Base-by-base conservation (phyloP, 2,888 invertebrate species). In the Leucozona laternaria region DNA sequence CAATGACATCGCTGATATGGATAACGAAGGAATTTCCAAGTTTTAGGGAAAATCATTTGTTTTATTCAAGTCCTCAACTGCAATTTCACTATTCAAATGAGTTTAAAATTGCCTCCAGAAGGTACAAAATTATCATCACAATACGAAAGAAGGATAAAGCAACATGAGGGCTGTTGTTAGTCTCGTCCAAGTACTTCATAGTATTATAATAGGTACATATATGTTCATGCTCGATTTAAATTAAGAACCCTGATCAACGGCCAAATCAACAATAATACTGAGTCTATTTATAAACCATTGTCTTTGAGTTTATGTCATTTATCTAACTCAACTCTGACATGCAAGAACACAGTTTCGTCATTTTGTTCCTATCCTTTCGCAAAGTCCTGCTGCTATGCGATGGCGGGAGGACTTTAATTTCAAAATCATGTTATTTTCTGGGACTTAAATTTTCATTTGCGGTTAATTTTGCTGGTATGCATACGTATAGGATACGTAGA, bases 391-490 rank as follows among this genome's bases (percentile, higher is more conserved):
- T 31, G 2, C 13, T 20, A 17, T 34, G n/a, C 15, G 20, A 2
- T 15, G 37, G n/a, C 6, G 10, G 7, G 50, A 48, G 22, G 57
- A 58, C 75, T 76, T 76, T 76, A 84, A 84, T 84, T 72, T 60
- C 57, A 80, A 80, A 80, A 60, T 80, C 84, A 80, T 84, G 80
- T 80, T 84, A 68, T 66, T 45, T 43, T 13, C 60, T 53, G 40
- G 53, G 76, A 80, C 66, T 72, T 66, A 66, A 85, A 77, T 77
- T 80, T 81, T 62, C 77, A 81, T 81, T 77, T 85, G 85, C 11
- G 85, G 85, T 81, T 77, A 73, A 85, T 85, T 85, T 77, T 28
- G 57, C 66, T 68, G 85, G 76, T 72, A 70, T 81, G n/a, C n/a
- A 50, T 50, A 43, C 17, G n/a, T 22, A 50, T 50, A 43, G 28